These are phyloP conservation scores for Clavelina lepadiformis DNA, from an alignment of 23 tunicate species.

Conservation along the genomic window DNA sequence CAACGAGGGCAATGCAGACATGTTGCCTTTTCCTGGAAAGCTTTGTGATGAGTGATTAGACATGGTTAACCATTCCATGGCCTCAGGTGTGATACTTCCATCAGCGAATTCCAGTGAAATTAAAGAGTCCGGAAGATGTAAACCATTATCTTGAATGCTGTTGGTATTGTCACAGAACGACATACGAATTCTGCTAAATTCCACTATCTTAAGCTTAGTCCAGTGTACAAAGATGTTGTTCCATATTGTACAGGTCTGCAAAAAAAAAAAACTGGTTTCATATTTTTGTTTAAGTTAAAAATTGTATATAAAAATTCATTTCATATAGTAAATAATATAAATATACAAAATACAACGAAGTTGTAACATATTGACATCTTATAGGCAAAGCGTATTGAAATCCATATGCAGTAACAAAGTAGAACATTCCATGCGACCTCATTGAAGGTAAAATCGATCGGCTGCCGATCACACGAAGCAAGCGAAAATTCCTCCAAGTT, in stretches of 20 bases:
- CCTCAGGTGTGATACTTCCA: constrained; percentile 17
- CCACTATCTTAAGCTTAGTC: constrained; percentile 18
- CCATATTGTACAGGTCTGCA: constrained; percentile 20
- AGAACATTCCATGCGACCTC: too few species aligned
- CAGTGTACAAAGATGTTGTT: constrained; percentile 12
- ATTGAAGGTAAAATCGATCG: constrained; percentile 3
- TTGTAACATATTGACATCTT: constrained; percentile 2
- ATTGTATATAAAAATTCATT: too few species aligned
- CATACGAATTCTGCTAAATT: constrained; percentile 19
- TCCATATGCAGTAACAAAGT: too few species aligned
- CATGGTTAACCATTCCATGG: constrained; percentile 19
- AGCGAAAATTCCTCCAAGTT: constrained; percentile 23
- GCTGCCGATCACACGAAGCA: constrained; percentile 16
- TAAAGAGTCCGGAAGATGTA: constrained; percentile 5
- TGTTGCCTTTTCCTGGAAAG: too few species aligned
- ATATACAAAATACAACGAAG: too few species aligned
- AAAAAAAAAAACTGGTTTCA: too few species aligned
- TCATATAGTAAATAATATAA: too few species aligned
- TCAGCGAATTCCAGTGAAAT: constrained; percentile 24
- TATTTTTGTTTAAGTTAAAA: too few species aligned
- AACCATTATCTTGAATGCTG: neutral
- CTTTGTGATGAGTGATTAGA: too few species aligned
- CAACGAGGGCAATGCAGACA: constrained; percentile 1
- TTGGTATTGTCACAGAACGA: neutral
- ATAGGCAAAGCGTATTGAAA: too few species aligned